Conservation (phyloP, 2,113 vertebrate genomes). For the Periophthalmodon schlosseri region DNA sequence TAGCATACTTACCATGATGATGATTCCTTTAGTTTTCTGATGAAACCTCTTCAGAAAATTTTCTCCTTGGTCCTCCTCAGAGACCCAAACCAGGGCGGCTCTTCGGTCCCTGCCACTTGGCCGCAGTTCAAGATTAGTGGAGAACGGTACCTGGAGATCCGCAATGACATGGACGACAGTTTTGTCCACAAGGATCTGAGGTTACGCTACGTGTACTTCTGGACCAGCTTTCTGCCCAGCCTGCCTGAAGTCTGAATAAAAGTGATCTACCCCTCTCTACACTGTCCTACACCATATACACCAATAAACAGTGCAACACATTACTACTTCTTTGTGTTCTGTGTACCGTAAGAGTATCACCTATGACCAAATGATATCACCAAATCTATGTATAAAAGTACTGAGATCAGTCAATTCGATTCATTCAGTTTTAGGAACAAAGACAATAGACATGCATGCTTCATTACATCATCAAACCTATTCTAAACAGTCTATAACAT, state of each 20-base stretch:
- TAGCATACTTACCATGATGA: no score
- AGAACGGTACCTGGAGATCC: conserved; percentile 83
- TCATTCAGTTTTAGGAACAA: no score
- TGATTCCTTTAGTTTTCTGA: background rate
- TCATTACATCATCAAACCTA: no score
- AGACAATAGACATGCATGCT: no score
- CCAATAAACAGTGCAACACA: background rate
- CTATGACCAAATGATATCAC: background rate
- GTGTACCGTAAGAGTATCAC: background rate
- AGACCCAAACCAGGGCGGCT: conserved; percentile 83
- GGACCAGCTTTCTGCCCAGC: conserved; percentile 66
- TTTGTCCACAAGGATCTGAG: conserved; percentile 78
- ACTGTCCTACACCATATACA: background rate
- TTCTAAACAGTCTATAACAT: no score
- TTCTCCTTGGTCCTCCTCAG: conserved; percentile 66
- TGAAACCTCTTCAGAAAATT: background rate
- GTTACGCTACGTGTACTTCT: conserved; percentile 72
- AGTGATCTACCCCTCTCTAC: background rate
- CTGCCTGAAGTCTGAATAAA: conserved; percentile 47
- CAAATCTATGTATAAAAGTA: no score
- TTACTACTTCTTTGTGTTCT: background rate
- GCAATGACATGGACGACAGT: conserved; percentile 50
- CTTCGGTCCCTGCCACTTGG: conserved; percentile 78
- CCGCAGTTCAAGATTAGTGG: conserved; percentile 61
- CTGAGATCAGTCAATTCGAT: no score